A percentile compares a stretch with the other conserved stretches of the same genome.
Evolutionary conservation across 2,797 vertebrate genomes (phyloP).

Genomic region (Bradypodion pumilum): DNA sequence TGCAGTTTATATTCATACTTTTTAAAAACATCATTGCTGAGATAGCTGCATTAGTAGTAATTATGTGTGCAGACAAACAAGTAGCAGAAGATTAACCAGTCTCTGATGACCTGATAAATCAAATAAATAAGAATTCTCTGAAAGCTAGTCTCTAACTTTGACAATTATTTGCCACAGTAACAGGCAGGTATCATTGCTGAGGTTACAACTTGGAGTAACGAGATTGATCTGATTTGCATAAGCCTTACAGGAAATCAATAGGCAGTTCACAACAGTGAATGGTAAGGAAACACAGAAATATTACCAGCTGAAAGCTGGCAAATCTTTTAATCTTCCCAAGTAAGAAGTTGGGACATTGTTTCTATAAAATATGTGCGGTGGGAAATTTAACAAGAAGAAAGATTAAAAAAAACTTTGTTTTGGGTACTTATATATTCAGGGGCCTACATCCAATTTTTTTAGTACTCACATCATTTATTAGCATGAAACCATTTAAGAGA

Average conservation of each 20-base stretch:
- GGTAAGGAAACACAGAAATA: constrained; percentile 38
- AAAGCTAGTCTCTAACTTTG: constrained; percentile 50
- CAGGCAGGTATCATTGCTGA: constrained; percentile 31
- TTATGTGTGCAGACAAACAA: constrained; percentile 34
- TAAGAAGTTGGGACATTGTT: constrained; percentile 47
- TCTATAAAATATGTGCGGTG: constrained; percentile 51
- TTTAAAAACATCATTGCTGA: constrained; percentile 17
- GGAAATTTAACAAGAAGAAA: constrained; percentile 14
- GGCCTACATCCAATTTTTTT: neutral
- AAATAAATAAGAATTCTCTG: constrained; percentile 31
- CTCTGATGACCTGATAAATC: constrained; percentile 48
- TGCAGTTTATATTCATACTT: constrained; percentile 6
- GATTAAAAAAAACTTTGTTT: neutral
- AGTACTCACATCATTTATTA: neutral
- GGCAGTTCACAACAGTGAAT: constrained; percentile 59
- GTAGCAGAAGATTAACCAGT: constrained; percentile 18
- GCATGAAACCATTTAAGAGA: neutral
- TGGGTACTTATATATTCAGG: accelerated
- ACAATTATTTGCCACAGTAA: constrained; percentile 66
- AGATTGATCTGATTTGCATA: constrained; percentile 74
- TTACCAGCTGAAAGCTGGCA: constrained; percentile 37
- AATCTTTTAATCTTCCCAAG: constrained; percentile 63
- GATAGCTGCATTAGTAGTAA: neutral
- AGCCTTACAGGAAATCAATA: constrained; percentile 77
- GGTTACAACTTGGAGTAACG: constrained; percentile 64